Conservation (phyloP, 2,797 vertebrate species). For the Labroides dimidiatus region DNA sequence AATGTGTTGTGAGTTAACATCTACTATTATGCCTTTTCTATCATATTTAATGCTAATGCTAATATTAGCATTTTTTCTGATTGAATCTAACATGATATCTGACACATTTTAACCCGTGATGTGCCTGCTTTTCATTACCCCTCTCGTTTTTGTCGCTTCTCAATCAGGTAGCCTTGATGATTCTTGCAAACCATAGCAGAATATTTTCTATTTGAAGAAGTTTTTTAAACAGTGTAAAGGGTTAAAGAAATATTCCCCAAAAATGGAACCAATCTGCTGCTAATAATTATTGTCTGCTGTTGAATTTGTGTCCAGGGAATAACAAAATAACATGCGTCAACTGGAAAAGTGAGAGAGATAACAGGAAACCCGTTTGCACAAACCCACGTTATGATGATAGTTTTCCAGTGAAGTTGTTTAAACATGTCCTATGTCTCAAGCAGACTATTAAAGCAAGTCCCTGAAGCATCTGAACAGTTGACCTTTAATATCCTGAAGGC, state of each 20-base stretch:
- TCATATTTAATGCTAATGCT: too few species aligned
- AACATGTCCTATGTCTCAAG: constrained; percentile 36
- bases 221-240: not conserved
- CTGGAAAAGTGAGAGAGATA: constrained; percentile 24
- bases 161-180: too few species aligned
- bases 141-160: too few species aligned
- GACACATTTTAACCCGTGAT: too few species aligned
- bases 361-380: constrained; percentile 51
- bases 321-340: constrained; percentile 28
- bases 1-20: too few species aligned
- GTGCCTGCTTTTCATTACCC: too few species aligned
- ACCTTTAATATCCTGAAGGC: constrained; percentile 49
- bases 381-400: not conserved
- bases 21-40: too few species aligned
- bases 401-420: constrained; percentile 25
- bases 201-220: not conserved
- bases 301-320: constrained; percentile 10
- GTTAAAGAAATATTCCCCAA: not conserved
- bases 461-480: constrained; percentile 33
- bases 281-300: not conserved
- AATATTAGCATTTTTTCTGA: too few species aligned
- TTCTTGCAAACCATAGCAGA: too few species aligned
- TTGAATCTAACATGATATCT: too few species aligned
- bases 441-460: constrained; percentile 25
- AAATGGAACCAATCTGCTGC: not conserved